Conservation (phyloP, 2,888 invertebrate species). For the Scotopteryx bipunctaria region DNA sequence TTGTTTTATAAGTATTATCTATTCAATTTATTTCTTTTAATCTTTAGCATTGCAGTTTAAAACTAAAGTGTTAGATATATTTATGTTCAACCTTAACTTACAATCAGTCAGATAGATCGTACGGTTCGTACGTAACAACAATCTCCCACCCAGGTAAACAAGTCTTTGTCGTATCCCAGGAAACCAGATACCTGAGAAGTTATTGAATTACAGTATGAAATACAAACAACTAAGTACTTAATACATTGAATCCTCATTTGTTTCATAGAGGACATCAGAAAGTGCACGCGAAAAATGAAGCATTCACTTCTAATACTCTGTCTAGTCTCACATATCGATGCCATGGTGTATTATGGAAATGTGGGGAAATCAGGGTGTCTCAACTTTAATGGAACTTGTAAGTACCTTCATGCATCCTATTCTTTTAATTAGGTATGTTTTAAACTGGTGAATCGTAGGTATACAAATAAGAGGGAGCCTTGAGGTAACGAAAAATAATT, state of each 20-base stretch:
- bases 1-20: no score
- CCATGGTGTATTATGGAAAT: constrained; percentile 53
- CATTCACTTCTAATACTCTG: constrained; percentile 41
- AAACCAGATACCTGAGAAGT: constrained; percentile 21
- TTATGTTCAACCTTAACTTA: no score
- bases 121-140: neutral
- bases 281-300: constrained; percentile 34
- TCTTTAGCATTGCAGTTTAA: no score
- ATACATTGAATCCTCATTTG: constrained; percentile 10
- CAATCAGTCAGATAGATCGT: neutral
- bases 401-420: constrained; percentile 54
- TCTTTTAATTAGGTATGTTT: no score
- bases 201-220: constrained; percentile 6
- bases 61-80: no score
- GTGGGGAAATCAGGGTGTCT: constrained; percentile 60
- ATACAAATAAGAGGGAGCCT: no score
- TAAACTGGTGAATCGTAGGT: no score
- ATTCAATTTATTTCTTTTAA: no score
- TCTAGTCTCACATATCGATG: constrained; percentile 42
- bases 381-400: constrained; percentile 65
- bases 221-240: constrained; percentile 5
- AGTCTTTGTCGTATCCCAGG: neutral
- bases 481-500: no score
- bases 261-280: neutral
- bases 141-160: constrained; percentile 8